Evolutionary conservation across 2,113 vertebrate species (phyloP), one percentile per base, ranked within the genome.

Genomic region (Colius striatus): DNA sequence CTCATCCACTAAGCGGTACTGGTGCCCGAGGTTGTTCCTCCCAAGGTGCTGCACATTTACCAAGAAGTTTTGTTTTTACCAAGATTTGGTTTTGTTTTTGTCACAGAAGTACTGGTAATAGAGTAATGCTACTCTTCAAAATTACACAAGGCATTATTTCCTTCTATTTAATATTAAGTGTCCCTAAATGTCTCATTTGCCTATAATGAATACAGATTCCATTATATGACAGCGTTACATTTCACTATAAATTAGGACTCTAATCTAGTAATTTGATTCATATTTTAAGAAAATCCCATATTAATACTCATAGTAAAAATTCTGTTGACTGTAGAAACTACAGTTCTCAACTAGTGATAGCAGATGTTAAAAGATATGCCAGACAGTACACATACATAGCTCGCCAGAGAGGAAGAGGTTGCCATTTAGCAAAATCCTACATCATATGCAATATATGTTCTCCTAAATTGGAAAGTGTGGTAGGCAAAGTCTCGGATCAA

Each of bases 351-450:
- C 25, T 89, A 95, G 45, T 32, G 66, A 66, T 47, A 95, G 78
- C 72, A 96, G 86, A 89, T 95, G 79, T 68, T 96, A 57, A 87
- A 93, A 90, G 55, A 76, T 75, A 65, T 48, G 79, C 71, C 92
- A 96, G 84, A 94, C 85, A 90, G 43, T 65, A 48, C 48, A 77
- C 12, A 71, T 68, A 92, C 10, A 9, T 53, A 92, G 32, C 79
- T 68, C 92, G 87, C 63, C 87, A 88, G 79, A 74, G 54, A 93
- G 48, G 71, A 97, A 71, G 60, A 89, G 32, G 41, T 45, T 76
- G 43, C 34, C 86, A 73, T 82, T 95, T 68, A 85, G 83, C 50
- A 92, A 88, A 91, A 92, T 81, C 83, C 79, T 68, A 32, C n/a
- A 94, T 94, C 23, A 72, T 9, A 72, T 38, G 43, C 9, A 10